Evolutionary conservation across 2,888 invertebrate species (phyloP).

Genomic region (Phytoseiulus persimilis): DNA sequence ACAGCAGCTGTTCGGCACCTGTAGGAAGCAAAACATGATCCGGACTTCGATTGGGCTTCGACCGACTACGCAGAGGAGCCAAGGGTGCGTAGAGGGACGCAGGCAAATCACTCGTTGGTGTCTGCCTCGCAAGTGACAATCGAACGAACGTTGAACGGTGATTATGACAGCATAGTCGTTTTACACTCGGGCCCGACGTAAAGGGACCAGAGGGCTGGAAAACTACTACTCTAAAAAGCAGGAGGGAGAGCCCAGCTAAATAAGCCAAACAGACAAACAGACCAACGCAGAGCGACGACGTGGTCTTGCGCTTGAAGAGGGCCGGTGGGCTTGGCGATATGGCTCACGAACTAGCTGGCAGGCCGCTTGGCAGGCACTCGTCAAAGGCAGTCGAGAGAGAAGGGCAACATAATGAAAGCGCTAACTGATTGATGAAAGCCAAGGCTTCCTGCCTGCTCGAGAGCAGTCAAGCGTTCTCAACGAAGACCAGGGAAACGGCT

Average conservation of each 20-base stretch:
- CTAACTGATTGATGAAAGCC: neutral
- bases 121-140: neutral
- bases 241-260: neutral
- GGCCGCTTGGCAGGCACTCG: neutral
- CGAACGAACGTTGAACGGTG: neutral
- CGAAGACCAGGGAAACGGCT: neutral
- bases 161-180: neutral
- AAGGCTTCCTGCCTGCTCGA: neutral
- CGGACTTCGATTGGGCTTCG: too few species aligned
- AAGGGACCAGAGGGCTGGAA: neutral
- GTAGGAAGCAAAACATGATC: too few species aligned
- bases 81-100: too few species aligned
- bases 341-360: neutral
- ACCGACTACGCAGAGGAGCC: too few species aligned
- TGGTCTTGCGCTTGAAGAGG: neutral
- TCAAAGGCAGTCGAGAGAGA: neutral
- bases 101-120: neutral
- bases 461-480: neutral
- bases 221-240: neutral
- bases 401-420: constrained; percentile 5
- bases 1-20: too few species aligned
- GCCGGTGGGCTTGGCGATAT: neutral
- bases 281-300: neutral
- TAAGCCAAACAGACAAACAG: neutral
- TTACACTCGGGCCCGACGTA: neutral